A percentile compares a stretch with the other conserved stretches of the same genome.
Conservation (phyloP, 2,113 vertebrate species). For the Alaudala cheleensis region DNA sequence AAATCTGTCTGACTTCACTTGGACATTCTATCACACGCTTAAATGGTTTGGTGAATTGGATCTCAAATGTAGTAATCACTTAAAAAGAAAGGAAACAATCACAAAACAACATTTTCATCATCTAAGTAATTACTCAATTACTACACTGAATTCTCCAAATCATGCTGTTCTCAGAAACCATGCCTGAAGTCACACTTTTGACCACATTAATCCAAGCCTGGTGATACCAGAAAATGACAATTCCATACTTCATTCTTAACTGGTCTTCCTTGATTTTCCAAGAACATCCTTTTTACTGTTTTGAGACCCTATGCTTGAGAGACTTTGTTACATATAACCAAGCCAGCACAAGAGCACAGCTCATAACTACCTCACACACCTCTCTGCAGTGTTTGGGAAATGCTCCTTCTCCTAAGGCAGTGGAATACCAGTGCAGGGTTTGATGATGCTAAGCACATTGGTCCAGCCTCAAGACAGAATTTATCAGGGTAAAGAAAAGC, state of each 20-base stretch:
- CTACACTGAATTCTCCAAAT: background rate
- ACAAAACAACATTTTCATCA: background rate
- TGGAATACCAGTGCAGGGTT: background rate
- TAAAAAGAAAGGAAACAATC: constrained; percentile 7
- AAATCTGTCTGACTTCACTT: background rate
- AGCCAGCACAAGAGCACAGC: background rate
- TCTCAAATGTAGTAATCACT: background rate
- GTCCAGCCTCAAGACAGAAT: background rate
- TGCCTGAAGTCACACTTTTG: background rate
- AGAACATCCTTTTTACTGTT: background rate
- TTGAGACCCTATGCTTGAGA: background rate
- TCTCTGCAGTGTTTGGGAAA: background rate
- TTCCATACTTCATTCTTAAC: background rate
- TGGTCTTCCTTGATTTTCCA: constrained; percentile 13
- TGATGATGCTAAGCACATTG: background rate
- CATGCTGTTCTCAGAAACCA: background rate
- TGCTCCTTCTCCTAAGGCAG: background rate
- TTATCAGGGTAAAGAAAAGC: background rate
- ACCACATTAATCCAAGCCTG: background rate
- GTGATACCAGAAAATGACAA: background rate
- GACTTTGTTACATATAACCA: background rate
- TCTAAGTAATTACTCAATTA: background rate
- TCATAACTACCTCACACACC: background rate
- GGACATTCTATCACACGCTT: background rate
- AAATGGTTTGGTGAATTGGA: background rate